These are phyloP conservation scores for Empis livida DNA, from an alignment of 2,888 invertebrate genomes.

Conservation along the genomic window DNA sequence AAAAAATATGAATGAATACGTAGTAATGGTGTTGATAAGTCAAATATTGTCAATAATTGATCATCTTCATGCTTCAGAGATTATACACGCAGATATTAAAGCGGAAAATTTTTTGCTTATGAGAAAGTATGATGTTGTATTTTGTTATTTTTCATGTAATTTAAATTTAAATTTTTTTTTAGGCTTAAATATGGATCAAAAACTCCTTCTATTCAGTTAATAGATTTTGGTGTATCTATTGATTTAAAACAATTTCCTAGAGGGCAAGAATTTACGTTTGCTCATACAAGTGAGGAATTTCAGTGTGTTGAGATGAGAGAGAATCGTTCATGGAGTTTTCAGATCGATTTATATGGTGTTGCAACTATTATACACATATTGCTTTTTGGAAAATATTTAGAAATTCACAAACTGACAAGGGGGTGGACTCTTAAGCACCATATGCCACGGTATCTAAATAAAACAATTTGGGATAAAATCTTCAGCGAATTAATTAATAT, in stretches of 20 bases:
- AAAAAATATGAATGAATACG: conserved; percentile 54
- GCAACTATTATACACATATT: conserved; percentile 80
- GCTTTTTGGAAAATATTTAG: conserved; percentile 82
- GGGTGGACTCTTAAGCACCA: conserved; percentile 28
- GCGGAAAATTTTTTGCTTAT: conserved; percentile 85
- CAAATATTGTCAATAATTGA: conserved; percentile 76
- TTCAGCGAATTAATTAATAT: conserved; percentile 73
- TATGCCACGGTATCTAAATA: conserved; percentile 46
- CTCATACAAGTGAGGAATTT: conserved; percentile 52
- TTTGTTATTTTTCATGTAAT: conserved; percentile 3
- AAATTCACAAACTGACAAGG: conserved; percentile 42
- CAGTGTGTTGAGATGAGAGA: conserved; percentile 86
- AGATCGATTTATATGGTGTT: conserved; percentile 82
- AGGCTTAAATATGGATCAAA: conserved; percentile 38
- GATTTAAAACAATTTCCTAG: conserved; percentile 77
- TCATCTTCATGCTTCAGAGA: conserved; percentile 70
- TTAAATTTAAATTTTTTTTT: conserved; percentile 44
- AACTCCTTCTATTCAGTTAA: conserved; percentile 62
- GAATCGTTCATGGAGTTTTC: conserved; percentile 83
- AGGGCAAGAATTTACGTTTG: conserved; percentile 60
- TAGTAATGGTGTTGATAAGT: conserved; percentile 65
- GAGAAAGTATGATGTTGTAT: conserved; percentile 41
- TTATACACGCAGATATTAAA: conserved; percentile 92
- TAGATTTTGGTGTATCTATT: conserved; percentile 90
- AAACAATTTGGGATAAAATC: conserved; percentile 63